Evolutionary conservation across 2,113 vertebrate species (phyloP), one percentile per base, ranked within the genome.

Genomic region (Sprattus sprattus): DNA sequence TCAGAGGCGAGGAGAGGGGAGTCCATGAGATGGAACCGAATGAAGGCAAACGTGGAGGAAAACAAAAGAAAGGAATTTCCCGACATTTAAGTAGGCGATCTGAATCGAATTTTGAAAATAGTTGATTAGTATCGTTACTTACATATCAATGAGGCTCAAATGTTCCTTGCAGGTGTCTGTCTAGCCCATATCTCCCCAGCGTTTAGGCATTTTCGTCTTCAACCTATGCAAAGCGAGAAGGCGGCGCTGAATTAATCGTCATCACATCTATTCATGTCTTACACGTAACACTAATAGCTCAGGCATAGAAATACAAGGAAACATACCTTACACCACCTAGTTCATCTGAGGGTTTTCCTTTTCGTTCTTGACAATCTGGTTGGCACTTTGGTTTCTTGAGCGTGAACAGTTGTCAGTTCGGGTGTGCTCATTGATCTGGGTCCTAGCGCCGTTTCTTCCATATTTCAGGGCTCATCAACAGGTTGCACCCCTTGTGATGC

Each of bases 121-220:
- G 71, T 78, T 78, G 28, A 39, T 67, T 28, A 57, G 20, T 49
- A 83, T 50, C 52, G 49, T 28, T 25, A 86, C 87, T 87, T 87
- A 89, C 87, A 87, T 88, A 60, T 88, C 87, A 85, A 78, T 46
- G 81, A 81, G 25, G 84, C 85, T 78, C 57, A 60, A 85, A 85
- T 84, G 45, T 75, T 85, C 20, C 85, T 81, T 84, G 87, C 85
- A 84, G 85, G 87, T 84, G 87, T 88, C 57, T 81, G 85, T 46
- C 80, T 81, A 88, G 54, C 84, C 78, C 82, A 54, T 86, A 32
- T 82, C 85, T 83, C 84, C 50, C 82, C 67, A 39, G 64, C 85
- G 49, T 9, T 71, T 52, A 84, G 39, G 82, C 84, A 67, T 82
- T 60, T 47, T 87, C 67, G 28, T 82, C 71, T 64, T 82, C 46